phyloP scores from a whole-genome alignment of 2,113 vertebrate genomes.

The Laterallus jamaicensis region DNA sequence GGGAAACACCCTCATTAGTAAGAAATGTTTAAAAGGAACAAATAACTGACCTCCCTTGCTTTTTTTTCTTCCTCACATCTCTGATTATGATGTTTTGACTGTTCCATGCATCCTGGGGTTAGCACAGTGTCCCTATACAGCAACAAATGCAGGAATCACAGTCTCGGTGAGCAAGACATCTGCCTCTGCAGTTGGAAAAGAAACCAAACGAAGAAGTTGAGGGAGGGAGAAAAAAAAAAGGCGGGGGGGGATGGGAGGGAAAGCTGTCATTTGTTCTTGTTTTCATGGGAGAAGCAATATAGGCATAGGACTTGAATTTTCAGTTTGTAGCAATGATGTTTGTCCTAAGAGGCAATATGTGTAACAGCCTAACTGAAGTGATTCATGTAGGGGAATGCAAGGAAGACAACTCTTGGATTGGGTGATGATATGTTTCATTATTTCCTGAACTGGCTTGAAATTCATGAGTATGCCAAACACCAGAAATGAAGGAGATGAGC shows the following conservation, averaged over 20 bases:
- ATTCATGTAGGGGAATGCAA: background rate
- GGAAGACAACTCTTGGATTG: background rate
- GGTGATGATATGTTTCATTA: background rate
- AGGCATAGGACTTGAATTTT: background rate
- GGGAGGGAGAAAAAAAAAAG: too few relatives aligned
- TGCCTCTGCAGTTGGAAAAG: background rate
- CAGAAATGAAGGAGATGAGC: background rate
- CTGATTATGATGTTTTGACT: background rate
- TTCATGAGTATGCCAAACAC: background rate
- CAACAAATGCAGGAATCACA: background rate
- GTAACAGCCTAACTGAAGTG: background rate
- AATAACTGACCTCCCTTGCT: background rate
- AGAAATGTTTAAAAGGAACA: background rate
- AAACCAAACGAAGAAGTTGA: too few relatives aligned
- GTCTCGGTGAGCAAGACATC: background rate
- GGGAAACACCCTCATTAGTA: background rate
- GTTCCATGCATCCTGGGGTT: background rate
- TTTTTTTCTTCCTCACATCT: background rate
- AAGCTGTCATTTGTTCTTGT: background rate
- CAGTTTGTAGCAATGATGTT: fast-evolving
- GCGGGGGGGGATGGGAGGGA: too few relatives aligned
- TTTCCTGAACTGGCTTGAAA: background rate
- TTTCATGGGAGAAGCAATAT: background rate
- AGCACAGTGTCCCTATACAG: background rate
- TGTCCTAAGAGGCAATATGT: background rate